phyloP scores from a whole-genome alignment of 1,140 invertebrate genomes.

The Drosophila pandora region DNA sequence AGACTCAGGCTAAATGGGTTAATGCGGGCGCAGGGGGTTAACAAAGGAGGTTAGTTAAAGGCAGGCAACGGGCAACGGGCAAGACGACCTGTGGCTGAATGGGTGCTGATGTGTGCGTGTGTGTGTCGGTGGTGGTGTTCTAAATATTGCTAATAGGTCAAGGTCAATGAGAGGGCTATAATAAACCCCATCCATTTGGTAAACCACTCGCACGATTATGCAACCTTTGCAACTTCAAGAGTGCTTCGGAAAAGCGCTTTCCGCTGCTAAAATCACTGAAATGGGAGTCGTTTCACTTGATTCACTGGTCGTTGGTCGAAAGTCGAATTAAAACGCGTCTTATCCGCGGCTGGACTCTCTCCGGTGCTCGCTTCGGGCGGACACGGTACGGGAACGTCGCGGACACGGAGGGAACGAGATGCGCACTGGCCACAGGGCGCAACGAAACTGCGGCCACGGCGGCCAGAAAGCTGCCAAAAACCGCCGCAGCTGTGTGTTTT shows the following conservation, averaged over 20 bases:
- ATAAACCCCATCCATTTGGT: conserved; percentile 12
- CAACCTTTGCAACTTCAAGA: conserved; percentile 35
- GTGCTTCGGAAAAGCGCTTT: not conserved
- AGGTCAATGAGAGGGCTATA: conserved; percentile 61
- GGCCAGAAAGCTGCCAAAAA: conserved; percentile 35
- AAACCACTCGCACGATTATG: conserved; percentile 26
- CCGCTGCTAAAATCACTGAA: conserved; percentile 44
- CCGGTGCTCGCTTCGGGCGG: conserved; percentile 22
- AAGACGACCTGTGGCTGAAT: conserved; percentile 33
- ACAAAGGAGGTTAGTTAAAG: conserved; percentile 74
- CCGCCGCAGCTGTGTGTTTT: conserved; percentile 66
- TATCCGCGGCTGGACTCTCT: conserved; percentile 19
- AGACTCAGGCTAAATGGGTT: conserved; percentile 61
- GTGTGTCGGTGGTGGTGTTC: conserved; percentile 11
- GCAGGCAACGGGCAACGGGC: conserved; percentile 15
- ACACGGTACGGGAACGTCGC: conserved; percentile 21
- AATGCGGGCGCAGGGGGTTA: conserved; percentile 37
- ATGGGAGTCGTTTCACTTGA: conserved; percentile 33
- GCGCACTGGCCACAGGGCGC: conserved; percentile 42
- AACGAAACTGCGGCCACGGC: conserved; percentile 58
- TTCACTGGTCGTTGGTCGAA: conserved; percentile 16
- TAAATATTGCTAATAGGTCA: conserved; percentile 73
- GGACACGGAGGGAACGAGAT: conserved; percentile 31
- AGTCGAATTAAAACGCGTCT: not conserved
- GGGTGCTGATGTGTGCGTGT: conserved; percentile 11